Conservation (phyloP, 2,888 invertebrate genomes). For the Cacoxenus indagator region DNA sequence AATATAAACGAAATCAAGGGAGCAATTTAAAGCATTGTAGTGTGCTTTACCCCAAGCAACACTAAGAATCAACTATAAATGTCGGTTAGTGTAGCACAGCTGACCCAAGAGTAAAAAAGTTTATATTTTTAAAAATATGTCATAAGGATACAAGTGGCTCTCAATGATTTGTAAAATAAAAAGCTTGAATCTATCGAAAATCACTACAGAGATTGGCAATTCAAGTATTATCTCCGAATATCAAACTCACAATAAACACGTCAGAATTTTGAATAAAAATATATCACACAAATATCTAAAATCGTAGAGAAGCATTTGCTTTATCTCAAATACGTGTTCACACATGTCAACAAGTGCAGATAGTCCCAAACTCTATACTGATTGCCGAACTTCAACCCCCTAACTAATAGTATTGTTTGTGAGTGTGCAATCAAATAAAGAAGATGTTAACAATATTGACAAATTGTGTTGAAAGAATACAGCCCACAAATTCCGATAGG, state of each 20-base stretch:
- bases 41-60: constrained; percentile 49
- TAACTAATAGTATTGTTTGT: constrained; percentile 53
- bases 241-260: constrained; percentile 41
- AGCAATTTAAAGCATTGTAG: constrained; percentile 58
- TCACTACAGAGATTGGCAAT: background rate
- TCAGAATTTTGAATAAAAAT: constrained; percentile 34
- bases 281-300: background rate
- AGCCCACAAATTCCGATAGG: constrained; percentile 41
- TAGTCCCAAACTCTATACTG: background rate
- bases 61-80: too few relatives aligned
- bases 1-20: constrained; percentile 46
- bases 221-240: background rate
- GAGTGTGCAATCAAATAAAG: constrained; percentile 29
- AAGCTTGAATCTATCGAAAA: background rate
- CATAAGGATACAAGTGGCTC: too few relatives aligned
- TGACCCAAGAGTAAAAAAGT: too few relatives aligned
- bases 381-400: background rate
- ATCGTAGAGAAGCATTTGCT: too few relatives aligned
- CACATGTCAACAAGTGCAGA: too few relatives aligned
- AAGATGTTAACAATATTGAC: constrained; percentile 26
- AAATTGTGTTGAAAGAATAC: constrained; percentile 29
- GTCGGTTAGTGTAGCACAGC: too few relatives aligned
- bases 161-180: too few relatives aligned
- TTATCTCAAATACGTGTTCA: too few relatives aligned
- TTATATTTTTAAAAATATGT: too few relatives aligned